Evolutionary conservation across 1,140 invertebrate species (phyloP), one percentile per base, ranked within the genome.

Genomic region (Battus philenor): DNA sequence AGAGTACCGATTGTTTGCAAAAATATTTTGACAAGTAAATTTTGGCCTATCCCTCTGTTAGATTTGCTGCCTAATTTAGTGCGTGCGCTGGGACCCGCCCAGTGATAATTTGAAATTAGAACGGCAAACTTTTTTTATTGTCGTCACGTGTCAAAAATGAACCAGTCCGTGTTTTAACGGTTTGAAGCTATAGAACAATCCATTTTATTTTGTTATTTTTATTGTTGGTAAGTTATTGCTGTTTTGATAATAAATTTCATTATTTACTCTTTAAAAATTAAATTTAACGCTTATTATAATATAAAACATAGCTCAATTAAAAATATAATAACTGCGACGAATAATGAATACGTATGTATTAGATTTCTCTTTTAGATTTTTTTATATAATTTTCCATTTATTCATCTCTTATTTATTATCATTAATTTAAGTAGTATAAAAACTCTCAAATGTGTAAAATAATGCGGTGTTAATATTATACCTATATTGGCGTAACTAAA

Each of bases 11-110:
- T 81, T 81, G 77, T 83, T 83, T 83, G 77, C 57, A 63, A 83
- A 80, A 83, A 83, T 83, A 79, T 81, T 84, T 74, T 81, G 79
- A 84, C 80, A 81, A 55, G 64, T 67, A 78, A 81, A 84, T 81
- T 69, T 44, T 67, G 54, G 59, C 58, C 57, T 80, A 47, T 54
- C 68, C 66, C 65, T 68, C 68, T 76, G 73, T 75, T 62, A 73
- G 70, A 75, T 71, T 78, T 73, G 54, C 60, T 67, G 61, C 63
- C 75, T 77, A 82, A 76, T 78, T 74, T 64, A 44, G 47, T 24
- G 70, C 71, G 61, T 58, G 64, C 58, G 60, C 46, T 39, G 24
- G 54, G 53, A 41, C 12, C 60, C 75, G 68, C 77, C 79, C 57
- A 61, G 55, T 54, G 44, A 63, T 70, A 53, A 66, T 77, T 74